Conservation (phyloP, 1,140 invertebrate species). For the Drosophila teissieri region DNA sequence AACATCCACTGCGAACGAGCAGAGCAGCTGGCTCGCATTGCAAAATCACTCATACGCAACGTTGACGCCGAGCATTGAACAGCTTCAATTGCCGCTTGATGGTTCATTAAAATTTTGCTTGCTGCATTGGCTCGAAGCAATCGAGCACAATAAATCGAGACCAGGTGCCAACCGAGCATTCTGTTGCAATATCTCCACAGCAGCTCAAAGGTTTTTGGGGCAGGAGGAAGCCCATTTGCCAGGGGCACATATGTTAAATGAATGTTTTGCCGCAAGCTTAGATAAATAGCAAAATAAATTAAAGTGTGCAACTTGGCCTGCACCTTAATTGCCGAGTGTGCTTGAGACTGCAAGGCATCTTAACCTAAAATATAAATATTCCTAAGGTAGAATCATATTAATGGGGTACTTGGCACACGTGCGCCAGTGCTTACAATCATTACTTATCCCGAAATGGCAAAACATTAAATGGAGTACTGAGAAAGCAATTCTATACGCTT, state of each 20-base stretch:
- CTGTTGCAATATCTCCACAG: conserved; percentile 27
- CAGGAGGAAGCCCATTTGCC: not conserved
- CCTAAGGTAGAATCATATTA: conserved; percentile 18
- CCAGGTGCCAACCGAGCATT: conserved; percentile 37
- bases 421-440: conserved; percentile 21
- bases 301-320: conserved; percentile 16
- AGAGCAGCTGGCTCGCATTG: conserved; percentile 22
- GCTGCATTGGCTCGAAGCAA: conserved; percentile 47
- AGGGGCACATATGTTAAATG: conserved; percentile 37
- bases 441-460: conserved; percentile 22
- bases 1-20: not conserved
- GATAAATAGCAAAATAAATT: conserved; percentile 68
- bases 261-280: conserved; percentile 47
- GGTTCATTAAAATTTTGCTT: conserved; percentile 70
- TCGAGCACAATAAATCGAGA: conserved; percentile 60
- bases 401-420: conserved; percentile 32
- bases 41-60: conserved; percentile 75
- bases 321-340: conserved; percentile 43
- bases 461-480: conserved; percentile 19
- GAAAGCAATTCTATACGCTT: conserved; percentile 8
- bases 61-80: conserved; percentile 51
- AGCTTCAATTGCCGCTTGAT: conserved; percentile 68
- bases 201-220: not conserved
- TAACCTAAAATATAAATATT: conserved; percentile 35
- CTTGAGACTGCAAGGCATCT: conserved; percentile 25